These are phyloP conservation scores for Pseudomyrmex concolor DNA, from an alignment of 1,140 invertebrate species.

Conservation along the genomic window DNA sequence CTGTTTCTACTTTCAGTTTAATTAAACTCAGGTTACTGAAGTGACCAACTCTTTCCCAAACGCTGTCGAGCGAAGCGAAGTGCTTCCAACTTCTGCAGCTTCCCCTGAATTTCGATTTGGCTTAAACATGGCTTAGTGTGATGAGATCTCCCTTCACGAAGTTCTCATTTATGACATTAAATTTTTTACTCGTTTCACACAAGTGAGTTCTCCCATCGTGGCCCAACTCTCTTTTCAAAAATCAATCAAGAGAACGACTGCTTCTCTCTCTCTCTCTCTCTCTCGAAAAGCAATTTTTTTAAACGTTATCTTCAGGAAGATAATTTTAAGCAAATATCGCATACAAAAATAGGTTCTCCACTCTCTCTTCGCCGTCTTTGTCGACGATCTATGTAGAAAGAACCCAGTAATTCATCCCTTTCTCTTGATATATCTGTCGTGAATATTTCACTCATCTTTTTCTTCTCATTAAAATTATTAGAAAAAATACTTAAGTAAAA, in stretches of 20 bases:
- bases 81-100: constrained; percentile 10
- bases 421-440: constrained; percentile 59
- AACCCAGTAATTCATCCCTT: not conserved
- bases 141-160: not conserved
- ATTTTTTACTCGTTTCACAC: not conserved
- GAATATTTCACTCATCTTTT: constrained; percentile 42
- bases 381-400: constrained; percentile 50
- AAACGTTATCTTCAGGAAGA: constrained; percentile 9
- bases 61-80: constrained; percentile 10
- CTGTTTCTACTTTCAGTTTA: constrained; percentile 53
- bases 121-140: constrained; percentile 15
- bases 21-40: constrained; percentile 56
- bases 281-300: constrained; percentile 33
- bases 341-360: constrained; percentile 26
- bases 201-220: not conserved
- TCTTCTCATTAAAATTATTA: constrained; percentile 27
- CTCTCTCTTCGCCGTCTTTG: constrained; percentile 8
- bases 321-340: constrained; percentile 39
- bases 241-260: constrained; percentile 29
- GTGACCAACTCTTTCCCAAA: not conserved
- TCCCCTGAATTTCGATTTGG: constrained; percentile 19
- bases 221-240: not conserved
- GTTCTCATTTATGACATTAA: constrained; percentile 24
- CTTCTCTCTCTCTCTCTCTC: constrained; percentile 44
- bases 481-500: too few species aligned